phyloP scores from a whole-genome alignment of 2,113 vertebrate genomes.

The Engraulis encrasicolus region DNA sequence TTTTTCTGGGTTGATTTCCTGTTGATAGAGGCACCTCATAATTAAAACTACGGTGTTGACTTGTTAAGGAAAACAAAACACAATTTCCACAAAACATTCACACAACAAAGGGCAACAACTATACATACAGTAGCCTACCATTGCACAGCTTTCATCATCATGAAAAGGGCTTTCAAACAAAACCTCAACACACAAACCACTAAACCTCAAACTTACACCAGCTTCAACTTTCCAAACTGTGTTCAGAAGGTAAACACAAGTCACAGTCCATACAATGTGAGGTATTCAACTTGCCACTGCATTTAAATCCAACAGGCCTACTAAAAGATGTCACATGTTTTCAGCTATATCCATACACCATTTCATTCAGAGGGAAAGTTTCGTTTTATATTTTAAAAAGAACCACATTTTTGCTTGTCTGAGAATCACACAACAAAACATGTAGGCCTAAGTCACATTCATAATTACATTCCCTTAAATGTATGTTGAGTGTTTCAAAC shows the following conservation, averaged over 20 bases:
- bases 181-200: neutral
- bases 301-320: neutral
- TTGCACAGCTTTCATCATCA: neutral
- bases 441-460: too few relatives aligned
- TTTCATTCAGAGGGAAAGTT: too few relatives aligned
- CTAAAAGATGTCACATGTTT: neutral
- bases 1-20: conserved; percentile 85
- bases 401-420: too few relatives aligned
- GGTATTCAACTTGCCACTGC: neutral
- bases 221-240: neutral
- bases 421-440: too few relatives aligned
- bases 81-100: neutral
- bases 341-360: too few relatives aligned
- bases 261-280: neutral
- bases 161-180: neutral
- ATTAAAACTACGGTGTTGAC: neutral
- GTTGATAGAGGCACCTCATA: neutral
- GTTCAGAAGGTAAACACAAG: neutral
- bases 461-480: too few relatives aligned
- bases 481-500: too few relatives aligned
- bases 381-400: too few relatives aligned
- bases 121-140: too few relatives aligned
- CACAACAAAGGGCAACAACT: neutral
- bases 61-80: neutral
- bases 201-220: neutral